Percentiles rank a stretch among this genome's conserved stretches.
Conservation (phyloP, 2,797 vertebrate genomes). For the Holocentrus rufus region DNA sequence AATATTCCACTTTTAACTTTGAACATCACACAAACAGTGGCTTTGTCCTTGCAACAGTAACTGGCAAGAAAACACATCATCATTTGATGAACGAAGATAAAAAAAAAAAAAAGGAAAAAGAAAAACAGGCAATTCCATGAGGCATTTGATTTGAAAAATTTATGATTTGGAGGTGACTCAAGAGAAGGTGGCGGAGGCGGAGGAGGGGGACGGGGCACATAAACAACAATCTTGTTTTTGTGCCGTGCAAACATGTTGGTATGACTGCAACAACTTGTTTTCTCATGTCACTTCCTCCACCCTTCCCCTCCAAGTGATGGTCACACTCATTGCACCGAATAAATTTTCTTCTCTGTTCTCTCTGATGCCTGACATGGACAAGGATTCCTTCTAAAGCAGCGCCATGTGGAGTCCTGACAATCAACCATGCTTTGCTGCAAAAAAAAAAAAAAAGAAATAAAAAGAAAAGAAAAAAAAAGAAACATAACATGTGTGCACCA, state of each 20-base stretch:
- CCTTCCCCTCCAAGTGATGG: conserved; percentile 60
- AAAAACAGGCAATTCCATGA: neutral
- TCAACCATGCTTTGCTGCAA: conserved; percentile 64
- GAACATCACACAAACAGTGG: neutral
- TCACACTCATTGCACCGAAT: conserved; percentile 76
- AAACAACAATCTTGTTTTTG: conserved; percentile 22
- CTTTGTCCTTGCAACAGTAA: too few species aligned
- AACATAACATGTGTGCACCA: conserved; percentile 44
- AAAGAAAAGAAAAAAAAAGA: too few species aligned
- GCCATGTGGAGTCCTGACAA: conserved; percentile 63
- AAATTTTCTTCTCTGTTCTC: conserved; percentile 73
- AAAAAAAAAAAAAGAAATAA: conserved; percentile 45
- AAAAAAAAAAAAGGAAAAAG: too few species aligned
- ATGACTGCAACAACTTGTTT: conserved; percentile 41
- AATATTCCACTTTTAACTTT: neutral
- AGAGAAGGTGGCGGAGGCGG: neutral
- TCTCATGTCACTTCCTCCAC: conserved; percentile 60
- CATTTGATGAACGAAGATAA: neutral
- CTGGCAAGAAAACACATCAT: neutral
- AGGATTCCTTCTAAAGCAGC: conserved; percentile 62
- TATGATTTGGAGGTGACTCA: conserved; percentile 5
- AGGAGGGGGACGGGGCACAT: neutral
- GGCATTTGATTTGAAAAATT: conserved; percentile 1
- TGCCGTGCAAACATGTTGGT: conserved; percentile 33
- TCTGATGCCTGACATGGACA: conserved; percentile 77